Percentiles rank a stretch among this genome's conserved stretches.
Evolutionary conservation across 2,113 vertebrate genomes (phyloP).

Genomic region (Pygathrix nemaeus): DNA sequence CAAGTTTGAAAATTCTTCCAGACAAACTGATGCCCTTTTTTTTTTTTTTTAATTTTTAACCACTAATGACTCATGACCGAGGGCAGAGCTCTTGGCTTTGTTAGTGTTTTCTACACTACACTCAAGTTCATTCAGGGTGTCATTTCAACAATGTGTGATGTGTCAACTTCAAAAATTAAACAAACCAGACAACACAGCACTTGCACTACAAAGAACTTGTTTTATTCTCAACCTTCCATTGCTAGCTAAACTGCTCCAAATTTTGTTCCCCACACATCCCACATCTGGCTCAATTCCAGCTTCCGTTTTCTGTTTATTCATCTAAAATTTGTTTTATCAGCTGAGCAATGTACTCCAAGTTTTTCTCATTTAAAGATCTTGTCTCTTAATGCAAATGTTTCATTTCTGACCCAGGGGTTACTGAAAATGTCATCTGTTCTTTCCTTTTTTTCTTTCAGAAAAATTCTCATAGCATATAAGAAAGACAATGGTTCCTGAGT

Average conservation of each 20-base stretch:
- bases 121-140: background rate
- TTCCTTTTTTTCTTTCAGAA: background rate
- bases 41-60: slow-evolving; percentile 17
- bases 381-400: background rate
- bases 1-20: slow-evolving; percentile 66
- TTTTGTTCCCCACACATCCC: background rate
- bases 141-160: slow-evolving; percentile 55
- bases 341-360: background rate
- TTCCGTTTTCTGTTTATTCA: slow-evolving; percentile 57
- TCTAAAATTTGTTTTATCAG: slow-evolving; percentile 41
- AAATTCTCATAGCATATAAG: background rate
- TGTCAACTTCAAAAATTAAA: slow-evolving; percentile 68
- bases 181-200: slow-evolving; percentile 28
- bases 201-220: background rate
- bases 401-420: background rate
- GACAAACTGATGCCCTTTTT: slow-evolving; percentile 19
- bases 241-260: background rate
- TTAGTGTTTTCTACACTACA: slow-evolving; percentile 8
- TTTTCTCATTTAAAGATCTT: background rate
- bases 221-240: background rate
- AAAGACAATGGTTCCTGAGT: background rate
- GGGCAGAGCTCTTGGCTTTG: slow-evolving; percentile 36
- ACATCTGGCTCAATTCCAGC: background rate
- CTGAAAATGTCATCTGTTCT: background rate
- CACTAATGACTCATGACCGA: slow-evolving; percentile 12